phyloP scores from a whole-genome alignment of 2,113 vertebrate species.

The Columba livia region DNA sequence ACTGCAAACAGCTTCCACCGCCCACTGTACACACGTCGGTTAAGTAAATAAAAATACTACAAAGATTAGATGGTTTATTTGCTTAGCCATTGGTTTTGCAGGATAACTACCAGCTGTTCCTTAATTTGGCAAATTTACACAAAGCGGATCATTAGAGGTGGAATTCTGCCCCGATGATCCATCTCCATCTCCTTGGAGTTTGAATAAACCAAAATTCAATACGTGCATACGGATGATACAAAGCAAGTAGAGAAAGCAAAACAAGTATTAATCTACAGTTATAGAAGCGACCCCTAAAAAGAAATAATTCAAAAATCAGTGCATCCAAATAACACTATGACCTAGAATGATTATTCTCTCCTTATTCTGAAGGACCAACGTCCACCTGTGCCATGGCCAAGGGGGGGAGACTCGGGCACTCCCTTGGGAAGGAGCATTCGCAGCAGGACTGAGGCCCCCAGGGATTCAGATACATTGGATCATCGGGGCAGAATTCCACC shows the following conservation, averaged over 20 bases:
- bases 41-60: neutral
- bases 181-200: neutral
- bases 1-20: neutral
- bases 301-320: too few relatives aligned
- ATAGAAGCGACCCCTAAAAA: neutral
- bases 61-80: neutral
- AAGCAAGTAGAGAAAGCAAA: neutral
- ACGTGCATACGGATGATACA: accelerated
- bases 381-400: neutral
- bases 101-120: neutral
- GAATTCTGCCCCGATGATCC: too few relatives aligned
- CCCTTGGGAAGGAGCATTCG: neutral
- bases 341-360: accelerated
- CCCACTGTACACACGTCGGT: neutral
- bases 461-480: neutral
- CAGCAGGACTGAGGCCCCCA: neutral
- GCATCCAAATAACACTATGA: neutral
- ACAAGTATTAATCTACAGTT: neutral
- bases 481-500: neutral
- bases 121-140: too few relatives aligned
- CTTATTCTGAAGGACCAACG: neutral
- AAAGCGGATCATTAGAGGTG: too few relatives aligned
- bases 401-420: too few relatives aligned
- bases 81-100: neutral
- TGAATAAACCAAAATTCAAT: neutral